These are phyloP conservation scores for Lobophora halterata DNA, from an alignment of 2,888 invertebrate genomes.

Conservation along the genomic window DNA sequence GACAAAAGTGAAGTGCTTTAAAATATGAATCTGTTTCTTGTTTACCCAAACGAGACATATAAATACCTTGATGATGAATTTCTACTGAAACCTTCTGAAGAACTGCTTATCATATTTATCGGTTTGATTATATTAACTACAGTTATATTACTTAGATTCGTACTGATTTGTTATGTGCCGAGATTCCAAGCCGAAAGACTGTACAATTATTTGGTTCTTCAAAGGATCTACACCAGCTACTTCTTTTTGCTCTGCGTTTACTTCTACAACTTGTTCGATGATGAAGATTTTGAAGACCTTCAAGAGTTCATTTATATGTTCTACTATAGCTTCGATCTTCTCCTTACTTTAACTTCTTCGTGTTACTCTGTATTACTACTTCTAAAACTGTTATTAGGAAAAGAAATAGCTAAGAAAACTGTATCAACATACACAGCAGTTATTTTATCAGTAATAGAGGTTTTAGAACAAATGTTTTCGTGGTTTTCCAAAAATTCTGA, in stretches of 20 bases:
- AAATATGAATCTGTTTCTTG: too few species aligned
- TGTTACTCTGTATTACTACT: conserved; percentile 3
- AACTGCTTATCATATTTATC: neutral
- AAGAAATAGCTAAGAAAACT: neutral
- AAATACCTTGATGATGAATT: neutral
- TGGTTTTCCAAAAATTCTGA: neutral
- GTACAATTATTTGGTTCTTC: neutral
- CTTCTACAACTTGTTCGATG: neutral
- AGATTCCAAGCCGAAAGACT: neutral
- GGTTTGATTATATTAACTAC: neutral
- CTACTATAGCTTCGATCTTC: conserved; percentile 4
- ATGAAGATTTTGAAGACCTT: neutral
- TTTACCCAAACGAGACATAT: neutral
- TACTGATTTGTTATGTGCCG: neutral
- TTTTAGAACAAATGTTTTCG: neutral
- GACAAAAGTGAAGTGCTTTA: too few species aligned
- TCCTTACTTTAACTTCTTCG: neutral
- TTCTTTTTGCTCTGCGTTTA: neutral
- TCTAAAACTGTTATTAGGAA: neutral
- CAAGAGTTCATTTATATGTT: neutral
- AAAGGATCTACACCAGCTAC: conserved; percentile 1
- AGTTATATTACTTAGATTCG: neutral
- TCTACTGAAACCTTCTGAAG: neutral
- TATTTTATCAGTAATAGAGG: neutral
- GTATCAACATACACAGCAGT: neutral